These are phyloP conservation scores for Deilephila elpenor DNA, from an alignment of 2,888 invertebrate species.

Conservation along the genomic window DNA sequence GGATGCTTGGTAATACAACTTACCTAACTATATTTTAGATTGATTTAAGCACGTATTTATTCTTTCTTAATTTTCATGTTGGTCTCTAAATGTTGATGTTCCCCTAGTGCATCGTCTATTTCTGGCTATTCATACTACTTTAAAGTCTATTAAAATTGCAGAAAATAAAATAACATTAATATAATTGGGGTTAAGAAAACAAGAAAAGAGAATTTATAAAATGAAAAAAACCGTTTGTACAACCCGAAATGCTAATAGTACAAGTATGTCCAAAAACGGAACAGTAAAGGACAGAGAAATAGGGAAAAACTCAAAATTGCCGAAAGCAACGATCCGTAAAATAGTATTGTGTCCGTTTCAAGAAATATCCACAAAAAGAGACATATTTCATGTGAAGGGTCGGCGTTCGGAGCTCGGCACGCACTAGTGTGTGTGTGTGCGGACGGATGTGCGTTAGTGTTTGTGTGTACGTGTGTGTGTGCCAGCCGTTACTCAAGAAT, in stretches of 20 bases:
- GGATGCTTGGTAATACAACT: no score
- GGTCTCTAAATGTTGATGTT: no score
- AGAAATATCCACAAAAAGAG: slow-evolving; percentile 52
- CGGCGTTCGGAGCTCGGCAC: slow-evolving; percentile 29
- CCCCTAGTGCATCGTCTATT: no score
- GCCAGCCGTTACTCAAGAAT: slow-evolving; percentile 5
- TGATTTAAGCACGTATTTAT: no score
- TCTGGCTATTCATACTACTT: no score
- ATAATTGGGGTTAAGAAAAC: no score
- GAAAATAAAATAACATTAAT: no score
- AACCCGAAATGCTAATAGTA: neutral
- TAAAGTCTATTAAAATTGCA: no score
- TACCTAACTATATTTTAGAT: no score
- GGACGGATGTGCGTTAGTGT: neutral
- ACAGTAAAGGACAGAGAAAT: slow-evolving; percentile 37
- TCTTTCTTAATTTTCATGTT: no score
- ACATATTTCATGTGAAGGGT: slow-evolving; percentile 45
- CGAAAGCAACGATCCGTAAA: slow-evolving; percentile 60
- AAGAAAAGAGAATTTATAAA: no score
- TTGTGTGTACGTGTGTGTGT: neutral
- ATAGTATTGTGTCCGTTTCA: slow-evolving; percentile 57
- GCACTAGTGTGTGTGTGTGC: slow-evolving; percentile 11
- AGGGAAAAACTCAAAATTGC: slow-evolving; percentile 51
- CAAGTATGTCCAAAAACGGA: slow-evolving; percentile 25
- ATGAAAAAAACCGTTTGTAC: neutral